These are phyloP conservation scores for Phlogophora meticulosa DNA, from an alignment of 2,888 invertebrate species.

Conservation along the genomic window DNA sequence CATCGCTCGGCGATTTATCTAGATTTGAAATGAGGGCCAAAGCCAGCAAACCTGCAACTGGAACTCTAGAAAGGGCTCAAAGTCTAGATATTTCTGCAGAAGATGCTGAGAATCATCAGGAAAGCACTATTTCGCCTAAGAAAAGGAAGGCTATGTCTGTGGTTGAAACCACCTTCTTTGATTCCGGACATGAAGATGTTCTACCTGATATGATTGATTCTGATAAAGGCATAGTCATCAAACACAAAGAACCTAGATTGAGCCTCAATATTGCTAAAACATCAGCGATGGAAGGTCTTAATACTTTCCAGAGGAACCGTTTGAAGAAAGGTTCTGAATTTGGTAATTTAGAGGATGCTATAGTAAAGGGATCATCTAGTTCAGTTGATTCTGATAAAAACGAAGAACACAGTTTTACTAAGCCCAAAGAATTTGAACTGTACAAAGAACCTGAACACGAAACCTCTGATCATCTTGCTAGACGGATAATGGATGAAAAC, in stretches of 20 bases:
- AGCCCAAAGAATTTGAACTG: slow-evolving; percentile 75
- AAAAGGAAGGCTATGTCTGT: slow-evolving; percentile 93
- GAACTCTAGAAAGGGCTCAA: slow-evolving; percentile 94
- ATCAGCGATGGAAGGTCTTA: slow-evolving; percentile 92
- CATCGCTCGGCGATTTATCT: slow-evolving; percentile 95
- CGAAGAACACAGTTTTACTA: slow-evolving; percentile 77
- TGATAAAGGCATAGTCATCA: slow-evolving; percentile 79
- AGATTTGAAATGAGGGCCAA: slow-evolving; percentile 91
- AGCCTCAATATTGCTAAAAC: slow-evolving; percentile 89
- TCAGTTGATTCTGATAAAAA: slow-evolving; percentile 86
- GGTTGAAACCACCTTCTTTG: slow-evolving; percentile 86
- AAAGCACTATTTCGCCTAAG: slow-evolving; percentile 89
- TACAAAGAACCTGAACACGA: slow-evolving; percentile 81
- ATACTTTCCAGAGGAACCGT: slow-evolving; percentile 93
- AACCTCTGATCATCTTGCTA: slow-evolving; percentile 87
- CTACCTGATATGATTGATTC: slow-evolving; percentile 86
- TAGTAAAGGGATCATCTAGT: slow-evolving; percentile 90
- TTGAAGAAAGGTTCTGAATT: slow-evolving; percentile 94
- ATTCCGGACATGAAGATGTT: slow-evolving; percentile 82
- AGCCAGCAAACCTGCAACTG: slow-evolving; percentile 87
- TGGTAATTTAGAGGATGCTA: slow-evolving; percentile 95
- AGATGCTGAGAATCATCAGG: slow-evolving; percentile 85
- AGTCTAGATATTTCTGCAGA: slow-evolving; percentile 94
- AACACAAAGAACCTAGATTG: slow-evolving; percentile 91
- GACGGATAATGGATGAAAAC: slow-evolving; percentile 88